phyloP scores from a whole-genome alignment of 1,140 invertebrate genomes.

The Venustaconcha ellipsiformis region DNA sequence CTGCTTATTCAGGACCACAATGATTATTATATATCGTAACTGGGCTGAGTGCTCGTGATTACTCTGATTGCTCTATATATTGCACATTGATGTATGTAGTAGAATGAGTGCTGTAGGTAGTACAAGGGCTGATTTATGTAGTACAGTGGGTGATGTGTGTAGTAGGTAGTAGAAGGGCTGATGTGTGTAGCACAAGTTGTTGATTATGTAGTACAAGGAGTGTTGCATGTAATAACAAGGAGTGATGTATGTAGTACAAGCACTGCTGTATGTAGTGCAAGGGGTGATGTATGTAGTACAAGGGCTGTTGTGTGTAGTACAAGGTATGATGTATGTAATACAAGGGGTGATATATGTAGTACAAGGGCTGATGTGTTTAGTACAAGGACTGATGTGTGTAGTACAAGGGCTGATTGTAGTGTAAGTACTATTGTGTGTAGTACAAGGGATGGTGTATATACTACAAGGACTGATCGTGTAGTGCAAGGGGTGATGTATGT shows the following conservation, averaged over 20 bases:
- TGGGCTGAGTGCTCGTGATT: no score
- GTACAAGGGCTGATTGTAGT: no score
- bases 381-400: no score
- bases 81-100: not conserved
- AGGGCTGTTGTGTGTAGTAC: not conserved
- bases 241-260: constrained; percentile 3
- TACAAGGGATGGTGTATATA: no score
- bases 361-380: no score
- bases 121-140: not conserved
- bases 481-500: no score
- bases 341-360: not conserved
- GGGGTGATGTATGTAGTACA: not conserved
- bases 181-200: not conserved
- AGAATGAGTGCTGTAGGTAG: not conserved
- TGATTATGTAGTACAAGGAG: not conserved
- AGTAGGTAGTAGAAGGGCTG: not conserved
- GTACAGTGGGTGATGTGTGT: not conserved
- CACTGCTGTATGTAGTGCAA: not conserved
- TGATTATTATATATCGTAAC: no score
- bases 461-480: no score
- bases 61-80: no score
- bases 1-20: no score
- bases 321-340: not conserved
- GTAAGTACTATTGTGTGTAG: no score
- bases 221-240: not conserved